A percentile compares a stretch with the other conserved stretches of the same genome.
phyloP scores from a whole-genome alignment of 2,113 vertebrate species.

The Hiodon alosoides region DNA sequence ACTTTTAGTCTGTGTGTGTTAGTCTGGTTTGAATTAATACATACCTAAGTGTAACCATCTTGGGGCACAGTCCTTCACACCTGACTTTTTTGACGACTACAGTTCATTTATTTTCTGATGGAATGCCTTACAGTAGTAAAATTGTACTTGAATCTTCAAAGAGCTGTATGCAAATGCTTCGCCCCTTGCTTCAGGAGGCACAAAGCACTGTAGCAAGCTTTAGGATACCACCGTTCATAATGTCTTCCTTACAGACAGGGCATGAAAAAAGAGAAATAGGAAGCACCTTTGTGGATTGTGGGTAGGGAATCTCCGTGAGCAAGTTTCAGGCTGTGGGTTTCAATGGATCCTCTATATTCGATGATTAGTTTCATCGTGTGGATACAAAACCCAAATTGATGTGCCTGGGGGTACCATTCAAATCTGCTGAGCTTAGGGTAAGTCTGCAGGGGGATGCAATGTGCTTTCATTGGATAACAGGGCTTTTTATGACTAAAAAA shows the following conservation, averaged over 20 bases:
- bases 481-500: constrained; percentile 1
- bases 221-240: background rate
- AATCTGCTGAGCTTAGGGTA: background rate
- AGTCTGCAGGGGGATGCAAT: background rate
- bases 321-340: background rate
- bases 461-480: constrained; percentile 4
- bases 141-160: constrained; percentile 28
- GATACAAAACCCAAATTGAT: background rate
- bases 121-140: constrained; percentile 18
- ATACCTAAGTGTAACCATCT: too few relatives aligned
- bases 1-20: too few relatives aligned
- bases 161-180: constrained; percentile 18
- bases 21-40: too few relatives aligned
- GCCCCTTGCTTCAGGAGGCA: background rate
- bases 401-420: background rate
- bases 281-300: background rate
- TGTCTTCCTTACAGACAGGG: background rate
- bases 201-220: background rate
- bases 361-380: constrained; percentile 11
- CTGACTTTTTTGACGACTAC: constrained; percentile 17
- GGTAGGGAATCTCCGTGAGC: background rate
- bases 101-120: constrained; percentile 24
- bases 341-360: background rate
- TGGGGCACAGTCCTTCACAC: background rate
- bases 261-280: background rate